Percentiles rank a stretch among this genome's conserved stretches.
Conservation (phyloP, 2,113 vertebrate genomes). For the Rattus rattus region DNA sequence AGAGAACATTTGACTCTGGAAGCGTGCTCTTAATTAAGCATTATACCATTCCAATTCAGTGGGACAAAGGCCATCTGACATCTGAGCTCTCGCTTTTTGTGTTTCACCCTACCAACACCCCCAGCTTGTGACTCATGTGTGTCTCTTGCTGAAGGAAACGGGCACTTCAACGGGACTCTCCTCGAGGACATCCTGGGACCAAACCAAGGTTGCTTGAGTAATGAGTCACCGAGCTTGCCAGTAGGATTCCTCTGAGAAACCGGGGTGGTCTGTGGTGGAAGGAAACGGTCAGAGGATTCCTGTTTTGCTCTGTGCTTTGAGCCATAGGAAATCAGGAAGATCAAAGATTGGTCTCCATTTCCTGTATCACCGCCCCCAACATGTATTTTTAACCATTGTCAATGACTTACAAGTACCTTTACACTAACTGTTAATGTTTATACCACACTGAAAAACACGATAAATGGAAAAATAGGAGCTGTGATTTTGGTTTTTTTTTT, state of each 20-base stretch:
- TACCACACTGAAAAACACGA: slow-evolving; percentile 11
- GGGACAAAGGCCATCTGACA: neutral
- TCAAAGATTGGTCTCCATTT: slow-evolving; percentile 58
- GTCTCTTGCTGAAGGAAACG: slow-evolving; percentile 41
- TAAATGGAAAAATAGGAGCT: slow-evolving; percentile 49
- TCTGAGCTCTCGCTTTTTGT: neutral
- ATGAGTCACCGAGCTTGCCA: neutral
- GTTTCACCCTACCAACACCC: neutral
- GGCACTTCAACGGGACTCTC: neutral
- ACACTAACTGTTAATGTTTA: slow-evolving; percentile 48
- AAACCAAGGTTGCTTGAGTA: neutral
- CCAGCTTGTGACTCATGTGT: neutral
- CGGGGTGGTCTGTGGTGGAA: neutral
- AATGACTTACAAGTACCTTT: neutral
- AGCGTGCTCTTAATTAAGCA: neutral
- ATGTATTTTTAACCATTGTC: slow-evolving; percentile 40
- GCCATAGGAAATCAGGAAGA: slow-evolving; percentile 49
- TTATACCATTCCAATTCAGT: neutral
- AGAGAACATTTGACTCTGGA: neutral
- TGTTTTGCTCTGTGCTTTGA: slow-evolving; percentile 31
- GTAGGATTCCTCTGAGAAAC: neutral
- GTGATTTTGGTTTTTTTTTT: slow-evolving; percentile 1
- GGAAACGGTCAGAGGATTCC: neutral
- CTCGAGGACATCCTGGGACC: neutral
- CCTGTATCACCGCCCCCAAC: neutral